Conservation (phyloP, 2,113 vertebrate genomes). For the Acrocephalus kingi region DNA sequence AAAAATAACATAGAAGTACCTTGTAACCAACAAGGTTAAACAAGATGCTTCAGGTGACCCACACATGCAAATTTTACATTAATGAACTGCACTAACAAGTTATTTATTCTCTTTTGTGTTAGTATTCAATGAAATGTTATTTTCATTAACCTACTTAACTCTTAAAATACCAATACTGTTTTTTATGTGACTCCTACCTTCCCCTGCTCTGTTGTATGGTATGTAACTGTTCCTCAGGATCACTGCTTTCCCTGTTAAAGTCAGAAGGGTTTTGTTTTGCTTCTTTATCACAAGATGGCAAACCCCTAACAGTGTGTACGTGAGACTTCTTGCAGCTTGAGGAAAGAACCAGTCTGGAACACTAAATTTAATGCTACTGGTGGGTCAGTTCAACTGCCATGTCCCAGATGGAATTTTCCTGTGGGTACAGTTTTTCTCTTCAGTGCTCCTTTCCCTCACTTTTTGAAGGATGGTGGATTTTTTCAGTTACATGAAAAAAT, state of each 20-base stretch:
- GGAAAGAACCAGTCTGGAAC: background rate
- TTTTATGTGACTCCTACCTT: background rate
- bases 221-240: background rate
- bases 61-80: background rate
- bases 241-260: background rate
- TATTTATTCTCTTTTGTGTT: background rate
- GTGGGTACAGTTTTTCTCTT: background rate
- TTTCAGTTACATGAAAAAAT: background rate
- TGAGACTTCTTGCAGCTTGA: conserved; percentile 52
- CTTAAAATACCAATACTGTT: background rate
- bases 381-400: background rate
- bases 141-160: background rate
- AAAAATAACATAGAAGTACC: background rate
- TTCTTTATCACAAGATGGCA: background rate
- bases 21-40: background rate
- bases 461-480: background rate
- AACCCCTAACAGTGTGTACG: fast-evolving
- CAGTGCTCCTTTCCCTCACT: background rate
- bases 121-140: background rate
- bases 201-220: background rate
- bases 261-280: background rate
- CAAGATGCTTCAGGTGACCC: background rate
- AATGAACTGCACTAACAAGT: background rate
- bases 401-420: background rate
- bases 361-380: background rate